These are phyloP conservation scores for Anas bahamensis DNA, from an alignment of 2,797 vertebrate species.

Conservation along the genomic window DNA sequence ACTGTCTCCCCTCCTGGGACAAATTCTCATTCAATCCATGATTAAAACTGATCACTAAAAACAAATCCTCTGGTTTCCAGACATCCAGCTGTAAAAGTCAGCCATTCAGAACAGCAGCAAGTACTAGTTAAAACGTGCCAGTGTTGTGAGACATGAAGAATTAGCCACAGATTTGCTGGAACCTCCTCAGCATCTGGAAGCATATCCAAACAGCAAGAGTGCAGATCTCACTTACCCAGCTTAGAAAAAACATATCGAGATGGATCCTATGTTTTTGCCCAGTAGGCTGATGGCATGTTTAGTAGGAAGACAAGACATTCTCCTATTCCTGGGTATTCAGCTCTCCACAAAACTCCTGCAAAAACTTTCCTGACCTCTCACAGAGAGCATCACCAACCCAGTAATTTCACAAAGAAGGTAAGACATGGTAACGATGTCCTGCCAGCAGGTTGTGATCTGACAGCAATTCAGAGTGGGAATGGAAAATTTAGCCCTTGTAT, in stretches of 20 bases:
- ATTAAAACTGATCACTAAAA: constrained; percentile 5
- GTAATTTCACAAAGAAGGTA: not conserved
- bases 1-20: not conserved
- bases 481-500: not conserved
- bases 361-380: not conserved
- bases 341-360: not conserved
- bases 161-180: not conserved
- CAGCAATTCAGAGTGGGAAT: not conserved
- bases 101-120: not conserved
- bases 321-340: not conserved
- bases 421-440: not conserved
- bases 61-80: not conserved
- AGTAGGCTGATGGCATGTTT: not conserved
- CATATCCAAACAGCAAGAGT: not conserved
- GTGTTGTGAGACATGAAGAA: not conserved
- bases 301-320: not conserved
- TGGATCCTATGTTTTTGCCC: not conserved
- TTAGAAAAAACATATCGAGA: not conserved
- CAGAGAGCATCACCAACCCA: not conserved
- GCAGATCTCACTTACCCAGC: not conserved
- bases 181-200: not conserved
- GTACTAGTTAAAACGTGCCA: not conserved
- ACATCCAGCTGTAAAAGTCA: not conserved
- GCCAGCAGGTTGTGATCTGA: not conserved
- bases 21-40: not conserved